Conservation (phyloP, 2,113 vertebrate genomes). For the Castor canadensis region DNA sequence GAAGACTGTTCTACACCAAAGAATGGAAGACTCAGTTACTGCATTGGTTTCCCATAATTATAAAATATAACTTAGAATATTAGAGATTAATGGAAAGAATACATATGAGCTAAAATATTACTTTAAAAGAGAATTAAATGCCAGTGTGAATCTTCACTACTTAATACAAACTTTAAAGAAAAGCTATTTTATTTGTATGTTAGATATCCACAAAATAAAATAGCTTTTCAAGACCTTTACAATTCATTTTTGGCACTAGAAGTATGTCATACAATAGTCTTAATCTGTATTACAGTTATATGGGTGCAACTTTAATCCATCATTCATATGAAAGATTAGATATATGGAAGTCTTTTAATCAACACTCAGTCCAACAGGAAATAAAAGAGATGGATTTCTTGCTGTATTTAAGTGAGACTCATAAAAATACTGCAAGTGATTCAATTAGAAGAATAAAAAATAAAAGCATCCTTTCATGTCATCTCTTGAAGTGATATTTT, state of each 20-base stretch:
- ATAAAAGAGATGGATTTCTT: not conserved
- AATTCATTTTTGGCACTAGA: not conserved
- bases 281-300: not conserved
- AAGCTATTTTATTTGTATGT: not conserved
- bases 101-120: not conserved
- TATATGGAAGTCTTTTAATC: not conserved
- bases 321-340: not conserved
- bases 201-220: not conserved
- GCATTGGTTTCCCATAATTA: not conserved
- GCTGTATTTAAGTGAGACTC: not conserved
- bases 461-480: not conserved
- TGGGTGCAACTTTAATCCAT: not conserved
- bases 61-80: not conserved
- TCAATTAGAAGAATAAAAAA: conserved; percentile 22
- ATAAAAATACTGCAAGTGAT: not conserved
- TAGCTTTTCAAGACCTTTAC: not conserved
- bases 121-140: not conserved
- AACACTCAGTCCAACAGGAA: not conserved
- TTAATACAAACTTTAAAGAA: conserved; percentile 25
- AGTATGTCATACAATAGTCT: not conserved
- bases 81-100: not conserved
- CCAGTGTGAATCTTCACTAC: not conserved
- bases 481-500: not conserved
- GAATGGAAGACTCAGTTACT: not conserved
- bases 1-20: not conserved